Evolutionary conservation across 2,888 invertebrate species (phyloP).

Genomic region (Lithodes maja): DNA sequence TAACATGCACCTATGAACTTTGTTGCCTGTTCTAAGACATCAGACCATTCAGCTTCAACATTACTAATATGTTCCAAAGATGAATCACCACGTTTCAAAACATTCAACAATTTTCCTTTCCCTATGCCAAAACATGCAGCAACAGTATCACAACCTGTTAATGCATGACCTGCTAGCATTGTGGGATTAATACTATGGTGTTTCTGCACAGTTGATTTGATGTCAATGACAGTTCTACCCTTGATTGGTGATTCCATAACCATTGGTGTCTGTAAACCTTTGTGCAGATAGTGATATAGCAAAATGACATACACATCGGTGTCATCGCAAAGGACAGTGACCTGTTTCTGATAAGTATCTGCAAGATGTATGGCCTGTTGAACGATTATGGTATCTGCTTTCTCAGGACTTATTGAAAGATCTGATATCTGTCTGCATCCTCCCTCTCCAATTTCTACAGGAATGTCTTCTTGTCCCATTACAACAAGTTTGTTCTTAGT

Average conservation of each 20-base stretch:
- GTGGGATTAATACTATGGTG: constrained; percentile 16
- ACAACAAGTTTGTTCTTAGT: constrained; percentile 21
- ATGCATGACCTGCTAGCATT: constrained; percentile 26
- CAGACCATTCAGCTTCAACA: neutral
- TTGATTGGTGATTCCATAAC: constrained; percentile 30
- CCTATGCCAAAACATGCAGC: constrained; percentile 39
- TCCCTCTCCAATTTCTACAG: too few relatives aligned
- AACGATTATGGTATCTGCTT: constrained; percentile 28
- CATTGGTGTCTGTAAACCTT: constrained; percentile 28
- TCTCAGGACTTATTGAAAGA: constrained; percentile 28
- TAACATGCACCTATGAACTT: neutral
- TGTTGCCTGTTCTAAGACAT: constrained; percentile 45
- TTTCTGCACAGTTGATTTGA: constrained; percentile 31
- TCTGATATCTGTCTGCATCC: neutral
- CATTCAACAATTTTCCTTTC: constrained; percentile 32
- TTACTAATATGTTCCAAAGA: constrained; percentile 21
- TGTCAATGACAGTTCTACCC: neutral
- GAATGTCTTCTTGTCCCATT: constrained; percentile 34
- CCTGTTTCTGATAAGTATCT: constrained; percentile 21
- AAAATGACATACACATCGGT: constrained; percentile 35
- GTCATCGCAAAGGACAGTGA: constrained; percentile 22
- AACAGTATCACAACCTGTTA: neutral
- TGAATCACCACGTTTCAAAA: constrained; percentile 39
- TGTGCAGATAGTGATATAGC: constrained; percentile 31
- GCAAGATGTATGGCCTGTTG: constrained; percentile 26